A percentile compares a stretch with the other conserved stretches of the same genome.
Conservation (phyloP, 2,888 invertebrate genomes). For the Drymonia ruficornis region DNA sequence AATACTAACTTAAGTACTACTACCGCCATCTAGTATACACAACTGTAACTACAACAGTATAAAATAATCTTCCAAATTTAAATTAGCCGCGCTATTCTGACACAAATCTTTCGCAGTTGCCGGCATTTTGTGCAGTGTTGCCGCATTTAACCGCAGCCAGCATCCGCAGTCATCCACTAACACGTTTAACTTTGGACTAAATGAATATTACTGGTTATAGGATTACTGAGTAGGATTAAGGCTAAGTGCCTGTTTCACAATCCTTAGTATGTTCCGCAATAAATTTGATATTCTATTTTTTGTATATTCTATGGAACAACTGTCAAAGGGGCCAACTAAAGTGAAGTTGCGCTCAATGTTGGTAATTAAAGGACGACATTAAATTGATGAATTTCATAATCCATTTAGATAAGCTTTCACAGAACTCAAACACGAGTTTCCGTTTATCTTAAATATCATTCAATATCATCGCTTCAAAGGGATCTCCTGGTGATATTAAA, state of each 20-base stretch:
- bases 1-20: neutral
- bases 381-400: too few relatives aligned
- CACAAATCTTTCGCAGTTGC: conserved; percentile 22
- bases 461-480: neutral
- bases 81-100: conserved; percentile 14
- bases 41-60: neutral
- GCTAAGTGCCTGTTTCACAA: too few relatives aligned
- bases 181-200: conserved; percentile 8
- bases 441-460: neutral
- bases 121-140: conserved; percentile 28
- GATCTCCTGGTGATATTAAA: conserved; percentile 6
- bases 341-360: too few relatives aligned
- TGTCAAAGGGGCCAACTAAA: too few relatives aligned
- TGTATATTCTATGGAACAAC: too few relatives aligned
- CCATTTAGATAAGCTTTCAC: too few relatives aligned
- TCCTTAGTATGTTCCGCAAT: too few relatives aligned
- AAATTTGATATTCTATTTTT: too few relatives aligned
- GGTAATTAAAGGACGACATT: too few relatives aligned
- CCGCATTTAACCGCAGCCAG: conserved; percentile 32
- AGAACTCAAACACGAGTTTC: too few relatives aligned
- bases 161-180: conserved; percentile 24
- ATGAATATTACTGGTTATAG: neutral
- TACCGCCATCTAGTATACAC: neutral
- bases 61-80: neutral
- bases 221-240: too few relatives aligned